Percentiles rank a stretch among this genome's conserved stretches.
phyloP scores from a whole-genome alignment of 2,888 invertebrate genomes.

The Hipparchia sbordonii region DNA sequence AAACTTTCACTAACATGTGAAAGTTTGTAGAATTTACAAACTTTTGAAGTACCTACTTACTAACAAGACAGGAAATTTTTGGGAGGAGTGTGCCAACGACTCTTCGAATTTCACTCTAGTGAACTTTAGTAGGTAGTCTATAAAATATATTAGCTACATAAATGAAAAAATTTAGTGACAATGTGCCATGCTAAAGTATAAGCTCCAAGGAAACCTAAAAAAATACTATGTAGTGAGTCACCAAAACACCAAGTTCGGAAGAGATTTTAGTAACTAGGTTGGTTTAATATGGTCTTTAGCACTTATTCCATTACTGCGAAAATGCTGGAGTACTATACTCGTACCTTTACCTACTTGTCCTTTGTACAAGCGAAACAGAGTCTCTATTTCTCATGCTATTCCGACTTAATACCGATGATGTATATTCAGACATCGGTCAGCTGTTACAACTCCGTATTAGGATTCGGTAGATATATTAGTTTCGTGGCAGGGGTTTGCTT shows the following conservation, averaged over 20 bases:
- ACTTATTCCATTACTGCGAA: no score
- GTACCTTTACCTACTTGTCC: no score
- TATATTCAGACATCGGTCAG: no score
- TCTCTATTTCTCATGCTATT: no score
- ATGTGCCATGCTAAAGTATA: background rate
- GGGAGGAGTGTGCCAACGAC: conserved; percentile 7
- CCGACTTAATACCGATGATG: no score
- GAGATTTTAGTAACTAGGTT: background rate
- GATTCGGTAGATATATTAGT: no score
- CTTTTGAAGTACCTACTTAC: conserved; percentile 11
- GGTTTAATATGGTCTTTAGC: no score
- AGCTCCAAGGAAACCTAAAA: background rate
- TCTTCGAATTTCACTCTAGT: conserved; percentile 3
- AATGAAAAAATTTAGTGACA: background rate
- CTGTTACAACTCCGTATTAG: no score
- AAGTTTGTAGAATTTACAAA: conserved; percentile 10
- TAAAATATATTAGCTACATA: background rate
- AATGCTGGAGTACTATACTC: no score
- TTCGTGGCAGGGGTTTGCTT: no score
- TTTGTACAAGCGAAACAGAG: no score
- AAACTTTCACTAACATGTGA: conserved; percentile 10
- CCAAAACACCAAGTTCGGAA: background rate
- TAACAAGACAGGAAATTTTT: conserved; percentile 7
- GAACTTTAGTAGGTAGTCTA: background rate
- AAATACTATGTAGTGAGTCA: no score